Evolutionary conservation across 2,888 invertebrate genomes (phyloP).

Genomic region (Cyclophora albipunctata): DNA sequence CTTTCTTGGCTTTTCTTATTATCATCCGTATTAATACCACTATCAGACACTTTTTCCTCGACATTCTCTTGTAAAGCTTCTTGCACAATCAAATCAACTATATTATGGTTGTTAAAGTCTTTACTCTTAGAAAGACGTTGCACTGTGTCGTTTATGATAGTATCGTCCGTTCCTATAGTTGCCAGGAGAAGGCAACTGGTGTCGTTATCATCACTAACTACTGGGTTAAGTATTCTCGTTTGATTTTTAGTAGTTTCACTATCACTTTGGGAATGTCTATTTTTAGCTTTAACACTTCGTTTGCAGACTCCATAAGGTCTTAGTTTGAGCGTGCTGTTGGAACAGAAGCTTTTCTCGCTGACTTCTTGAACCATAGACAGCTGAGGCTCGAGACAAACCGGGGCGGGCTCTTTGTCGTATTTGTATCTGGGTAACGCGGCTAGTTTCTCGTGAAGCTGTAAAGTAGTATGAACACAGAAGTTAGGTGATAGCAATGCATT

Average conservation of each 20-base stretch:
- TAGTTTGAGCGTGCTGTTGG: slow-evolving; percentile 23
- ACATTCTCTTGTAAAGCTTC: slow-evolving; percentile 36
- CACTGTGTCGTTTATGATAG: slow-evolving; percentile 42
- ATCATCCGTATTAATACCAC: slow-evolving; percentile 28
- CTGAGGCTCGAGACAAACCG: slow-evolving; percentile 37
- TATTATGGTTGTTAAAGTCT: slow-evolving; percentile 32
- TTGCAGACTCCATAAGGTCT: slow-evolving; percentile 28
- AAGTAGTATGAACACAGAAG: slow-evolving; percentile 6
- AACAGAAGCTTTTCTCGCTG: slow-evolving; percentile 25
- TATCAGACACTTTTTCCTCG: slow-evolving; percentile 22
- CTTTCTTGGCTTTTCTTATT: slow-evolving; percentile 22
- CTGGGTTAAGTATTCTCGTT: slow-evolving; percentile 21
- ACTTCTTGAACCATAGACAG: slow-evolving; percentile 46
- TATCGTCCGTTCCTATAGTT: slow-evolving; percentile 41
- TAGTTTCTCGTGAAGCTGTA: slow-evolving; percentile 53
- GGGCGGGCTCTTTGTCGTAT: slow-evolving; percentile 36
- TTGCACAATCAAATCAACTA: slow-evolving; percentile 42
- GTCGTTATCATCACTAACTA: slow-evolving; percentile 24
- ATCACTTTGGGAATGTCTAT: slow-evolving; percentile 27
- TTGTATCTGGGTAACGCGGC: slow-evolving; percentile 34
- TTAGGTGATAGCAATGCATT: too few species aligned
- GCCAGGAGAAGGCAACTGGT: slow-evolving; percentile 39
- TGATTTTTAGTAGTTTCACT: slow-evolving; percentile 19
- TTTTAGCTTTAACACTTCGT: slow-evolving; percentile 13
- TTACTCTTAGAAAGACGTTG: slow-evolving; percentile 37